These are phyloP conservation scores for Avahi laniger DNA, from an alignment of 2,797 vertebrate species.

Conservation along the genomic window DNA sequence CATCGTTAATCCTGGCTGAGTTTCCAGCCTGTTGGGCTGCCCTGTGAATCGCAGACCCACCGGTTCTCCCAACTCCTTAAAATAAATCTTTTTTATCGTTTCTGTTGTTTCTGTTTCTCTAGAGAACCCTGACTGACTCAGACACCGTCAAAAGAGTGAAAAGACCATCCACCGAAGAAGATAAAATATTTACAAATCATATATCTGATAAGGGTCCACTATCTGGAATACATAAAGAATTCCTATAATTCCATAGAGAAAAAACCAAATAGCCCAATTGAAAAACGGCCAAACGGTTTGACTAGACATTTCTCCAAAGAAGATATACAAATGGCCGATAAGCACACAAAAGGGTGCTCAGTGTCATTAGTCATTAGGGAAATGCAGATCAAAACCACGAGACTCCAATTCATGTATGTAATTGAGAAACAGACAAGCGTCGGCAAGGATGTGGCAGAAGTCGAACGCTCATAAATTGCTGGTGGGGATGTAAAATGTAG, in stretches of 20 bases:
- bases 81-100: background rate
- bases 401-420: fast-evolving
- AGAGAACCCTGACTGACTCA: background rate
- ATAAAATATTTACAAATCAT: background rate
- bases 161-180: background rate
- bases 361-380: background rate
- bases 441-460: background rate
- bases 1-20: background rate
- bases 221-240: background rate
- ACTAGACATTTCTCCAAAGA: background rate
- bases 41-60: background rate
- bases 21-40: background rate
- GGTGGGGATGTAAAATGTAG: background rate
- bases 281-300: background rate
- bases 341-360: background rate
- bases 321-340: background rate
- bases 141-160: background rate
- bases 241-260: background rate
- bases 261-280: background rate
- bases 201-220: background rate
- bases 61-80: background rate
- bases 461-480: no score
- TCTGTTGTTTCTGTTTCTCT: background rate
- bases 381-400: background rate
- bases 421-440: background rate